Base-by-base conservation (phyloP, 2,113 vertebrate species). In the Illadopsis cleaveri region DNA sequence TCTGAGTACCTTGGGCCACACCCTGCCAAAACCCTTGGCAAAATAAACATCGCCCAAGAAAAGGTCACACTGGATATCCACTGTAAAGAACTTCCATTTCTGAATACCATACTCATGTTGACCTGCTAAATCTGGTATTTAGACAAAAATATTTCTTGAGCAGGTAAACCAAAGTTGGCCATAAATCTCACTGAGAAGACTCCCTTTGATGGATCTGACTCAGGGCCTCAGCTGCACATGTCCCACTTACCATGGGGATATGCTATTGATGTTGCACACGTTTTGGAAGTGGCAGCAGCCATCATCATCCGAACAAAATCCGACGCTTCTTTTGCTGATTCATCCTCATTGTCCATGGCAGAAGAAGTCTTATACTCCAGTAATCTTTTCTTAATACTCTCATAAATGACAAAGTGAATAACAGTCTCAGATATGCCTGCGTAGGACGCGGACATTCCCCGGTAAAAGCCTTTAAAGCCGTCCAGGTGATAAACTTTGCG, bases 361-460 rank as follows among this genome's bases (percentile, higher is more conserved):
- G 98, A 96, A 53, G 98, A 97, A 93, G 98, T 98, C 97, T 99
- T 99, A 90, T 96, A 95, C 96, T 99, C 98, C 95, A 98, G 94
- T 24, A 99, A 97, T 93, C 98, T 99, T 62, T 98, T 99, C 90
- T 99, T 99, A 98, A 99, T 99, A 97, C 98, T 99, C 98, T 99
- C 99, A 94, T 99, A 99, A 98, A 99, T 99, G 97, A 99, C 99
- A 96, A 99, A 99, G 94, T 99, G 99, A 97, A 99, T 99, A 86
- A 99, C 99, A 93, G 99, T 99, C 98, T 99, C 99, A 71, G 99
- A 99, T 97, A 99, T 99, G 98, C 99, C 99, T 30, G 99, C 99
- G 4, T 99, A 99, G 5, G 99, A 99, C 27, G 99, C 99, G 0
- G 99, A 99, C 99, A 99, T 99, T 91, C 99, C 99, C 84, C 99